Conservation (phyloP, 2,797 vertebrate species). For the Hapalemur alaotrensis region DNA sequence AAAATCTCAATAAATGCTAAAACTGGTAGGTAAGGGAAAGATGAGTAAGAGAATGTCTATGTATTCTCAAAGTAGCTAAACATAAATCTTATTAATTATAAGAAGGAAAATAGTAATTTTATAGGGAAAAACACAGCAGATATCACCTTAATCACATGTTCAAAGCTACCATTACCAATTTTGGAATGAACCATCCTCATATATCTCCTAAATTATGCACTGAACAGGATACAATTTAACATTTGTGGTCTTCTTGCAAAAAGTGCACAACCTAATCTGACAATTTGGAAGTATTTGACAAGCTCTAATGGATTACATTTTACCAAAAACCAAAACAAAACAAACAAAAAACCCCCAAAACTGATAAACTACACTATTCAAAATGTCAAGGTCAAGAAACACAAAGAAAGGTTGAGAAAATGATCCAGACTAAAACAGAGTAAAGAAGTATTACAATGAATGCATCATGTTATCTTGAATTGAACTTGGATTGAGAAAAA, state of each 20-base stretch:
- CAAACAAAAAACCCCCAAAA: neutral
- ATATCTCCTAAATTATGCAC: neutral
- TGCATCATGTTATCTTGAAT: neutral
- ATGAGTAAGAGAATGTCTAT: neutral
- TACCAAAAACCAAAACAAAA: neutral
- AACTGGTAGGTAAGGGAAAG: neutral
- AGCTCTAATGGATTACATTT: neutral
- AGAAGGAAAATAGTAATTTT: neutral
- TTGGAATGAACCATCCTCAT: neutral
- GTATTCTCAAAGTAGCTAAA: neutral
- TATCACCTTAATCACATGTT: neutral
- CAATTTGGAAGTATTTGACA: neutral
- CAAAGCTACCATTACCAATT: neutral
- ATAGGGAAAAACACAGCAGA: neutral
- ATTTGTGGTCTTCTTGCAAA: neutral
- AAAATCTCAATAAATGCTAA: neutral
- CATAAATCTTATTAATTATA: neutral
- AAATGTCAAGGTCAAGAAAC: conserved; percentile 19
- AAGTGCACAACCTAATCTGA: neutral
- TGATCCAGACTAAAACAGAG: neutral
- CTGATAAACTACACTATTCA: neutral
- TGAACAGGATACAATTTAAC: neutral
- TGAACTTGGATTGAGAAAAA: neutral
- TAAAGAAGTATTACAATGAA: neutral
- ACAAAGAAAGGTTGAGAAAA: neutral